Evolutionary conservation across 2,797 vertebrate species (phyloP), one percentile per base, ranked within the genome.

Genomic region (Brachymystax lenok): DNA sequence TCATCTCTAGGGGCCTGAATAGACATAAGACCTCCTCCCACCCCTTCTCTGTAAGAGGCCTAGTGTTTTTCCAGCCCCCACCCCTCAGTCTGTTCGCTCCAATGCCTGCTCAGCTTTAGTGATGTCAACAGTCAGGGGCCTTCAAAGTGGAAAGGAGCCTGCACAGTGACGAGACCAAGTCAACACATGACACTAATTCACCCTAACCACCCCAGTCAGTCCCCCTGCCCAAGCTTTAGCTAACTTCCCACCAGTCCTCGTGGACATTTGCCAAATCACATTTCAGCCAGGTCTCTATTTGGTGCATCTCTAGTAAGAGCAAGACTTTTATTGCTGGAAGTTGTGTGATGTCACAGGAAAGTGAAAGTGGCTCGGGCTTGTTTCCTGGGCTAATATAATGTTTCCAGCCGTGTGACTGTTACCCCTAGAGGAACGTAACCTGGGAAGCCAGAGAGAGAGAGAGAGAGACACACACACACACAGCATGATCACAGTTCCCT

Each of bases 351-450:
- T 90, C 90, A 90, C 82, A 86, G 80, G 86, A 80, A 90, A 89
- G 79, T 77, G 80, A 87, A 87, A 82, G 79, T 82, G 79, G 79
- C 87, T 81, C 75, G 73, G 78, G 21, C 69, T 86, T 87, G 82
- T 88, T 91, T 97, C 93, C 93, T 91, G 94, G 93, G 91, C 92
- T 95, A 95, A 95, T 95, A 95, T 95, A 94, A 83, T 85, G 86
- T 91, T 88, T 85, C 79, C 3, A 35, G 82, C 4, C 33, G 81
- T 80, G 73, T 24, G 35, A 85, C 81, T 83, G 75, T 75, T 69
- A 24, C 75, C 79, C 54, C 69, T 54, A 79, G 85, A 86, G 85
- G 76, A 86, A 81, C 84, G 85, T 88, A 90, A 77, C 88, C n/a
- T 5, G 56, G 54, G 74, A 0, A 59, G 86, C 84, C 28, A 82